Base-by-base conservation (phyloP, 2,888 invertebrate species). In the Phoronis australis region DNA sequence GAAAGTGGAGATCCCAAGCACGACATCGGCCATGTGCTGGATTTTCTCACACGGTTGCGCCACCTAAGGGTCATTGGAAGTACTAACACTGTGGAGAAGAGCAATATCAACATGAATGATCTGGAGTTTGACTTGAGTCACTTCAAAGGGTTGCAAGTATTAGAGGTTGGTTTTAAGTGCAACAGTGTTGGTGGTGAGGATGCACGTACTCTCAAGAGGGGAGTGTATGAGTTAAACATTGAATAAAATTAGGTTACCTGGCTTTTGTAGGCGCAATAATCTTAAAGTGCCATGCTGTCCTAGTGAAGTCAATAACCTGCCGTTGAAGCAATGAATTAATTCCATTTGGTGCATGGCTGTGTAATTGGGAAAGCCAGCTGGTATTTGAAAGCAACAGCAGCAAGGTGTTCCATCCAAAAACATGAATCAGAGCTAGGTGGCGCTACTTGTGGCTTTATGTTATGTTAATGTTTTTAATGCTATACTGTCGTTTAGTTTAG, bases 11-110 rank as follows among this genome's bases (percentile, higher is more conserved):
- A 90, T 64, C 86, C 85, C 61, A 84, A 85, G 75, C 88, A 85
- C 65, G 93, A 95, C 78, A 87, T 95, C 63, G 90, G 92, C 56
- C 91, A 94, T 67, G 85, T 94, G 1, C 75, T 95, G 47, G 95
- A 95, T 76, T 89, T 91, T 55, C 66, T 79, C 22, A 76, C 76
- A 26, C 86, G 89, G 68, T 78, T 94, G 24, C 83, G 83, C 21
- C 81, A 82, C 22, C 75, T 91, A 12, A 82, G 81, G 58, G 83
- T 92, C 47, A 77, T 80, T 66, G 88, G 90, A 2, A 84, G 82
- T 61, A 79, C 81, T 24, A 81, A 83, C 49, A 82, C 83, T 37
- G 84, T 90, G 41, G 87, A 87, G 5, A 85, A 85, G 0, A 94
- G 93, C 71, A 92, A 90, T 71, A 86, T 96, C 52, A 81, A 87